Conservation (phyloP, 2,888 invertebrate species). For the Apodemia duryi region DNA sequence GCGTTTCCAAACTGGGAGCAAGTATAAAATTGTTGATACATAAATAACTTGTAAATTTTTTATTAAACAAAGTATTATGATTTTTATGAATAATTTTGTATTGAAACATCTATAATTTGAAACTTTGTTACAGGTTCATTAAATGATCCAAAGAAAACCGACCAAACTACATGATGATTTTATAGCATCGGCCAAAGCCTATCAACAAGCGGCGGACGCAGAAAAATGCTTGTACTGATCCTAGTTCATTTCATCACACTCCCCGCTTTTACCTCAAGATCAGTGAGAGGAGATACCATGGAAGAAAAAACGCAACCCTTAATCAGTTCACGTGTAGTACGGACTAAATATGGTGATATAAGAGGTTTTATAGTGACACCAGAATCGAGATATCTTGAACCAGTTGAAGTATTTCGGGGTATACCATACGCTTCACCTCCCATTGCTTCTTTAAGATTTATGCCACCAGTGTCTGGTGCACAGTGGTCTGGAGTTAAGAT, state of each 20-base stretch:
- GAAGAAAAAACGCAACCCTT: constrained; percentile 72
- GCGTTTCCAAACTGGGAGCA: too few relatives aligned
- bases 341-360: constrained; percentile 93
- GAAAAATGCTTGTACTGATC: constrained; percentile 69
- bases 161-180: constrained; percentile 58
- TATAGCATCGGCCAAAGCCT: constrained; percentile 61
- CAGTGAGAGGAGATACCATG: constrained; percentile 72
- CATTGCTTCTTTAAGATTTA: constrained; percentile 92
- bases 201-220: constrained; percentile 59
- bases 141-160: constrained; percentile 48
- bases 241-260: constrained; percentile 72
- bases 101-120: too few relatives aligned
- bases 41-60: too few relatives aligned
- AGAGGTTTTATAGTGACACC: constrained; percentile 91
- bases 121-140: constrained; percentile 63
- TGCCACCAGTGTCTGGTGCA: constrained; percentile 97
- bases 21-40: too few relatives aligned
- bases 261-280: constrained; percentile 63
- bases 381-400: constrained; percentile 89
- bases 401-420: constrained; percentile 95
- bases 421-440: constrained; percentile 97
- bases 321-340: constrained; percentile 89
- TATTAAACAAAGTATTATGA: too few relatives aligned
- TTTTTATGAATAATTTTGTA: too few relatives aligned
- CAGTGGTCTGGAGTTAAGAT: constrained; percentile 94